phyloP scores from a whole-genome alignment of 2,113 vertebrate genomes.

The Centropus bengalensis region DNA sequence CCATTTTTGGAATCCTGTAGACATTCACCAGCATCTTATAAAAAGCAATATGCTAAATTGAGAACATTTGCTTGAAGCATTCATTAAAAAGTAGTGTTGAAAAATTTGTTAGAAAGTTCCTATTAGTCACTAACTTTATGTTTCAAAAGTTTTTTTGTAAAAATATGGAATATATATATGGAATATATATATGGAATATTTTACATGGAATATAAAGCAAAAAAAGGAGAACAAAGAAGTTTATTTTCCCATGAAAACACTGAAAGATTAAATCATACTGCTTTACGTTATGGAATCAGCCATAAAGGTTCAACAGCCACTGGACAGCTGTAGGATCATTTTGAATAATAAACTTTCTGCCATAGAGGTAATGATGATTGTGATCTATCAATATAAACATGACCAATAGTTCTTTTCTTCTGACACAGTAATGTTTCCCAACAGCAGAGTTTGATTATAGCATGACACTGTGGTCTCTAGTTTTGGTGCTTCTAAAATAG shows the following conservation, averaged over 20 bases:
- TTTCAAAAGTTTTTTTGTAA: background rate
- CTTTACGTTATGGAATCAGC: background rate
- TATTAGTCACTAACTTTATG: background rate
- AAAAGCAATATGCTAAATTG: background rate
- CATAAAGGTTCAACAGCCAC: background rate
- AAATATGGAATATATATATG: too few species aligned
- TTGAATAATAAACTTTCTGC: constrained; percentile 31
- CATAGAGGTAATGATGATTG: background rate
- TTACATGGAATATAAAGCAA: too few species aligned
- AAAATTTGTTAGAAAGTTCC: background rate
- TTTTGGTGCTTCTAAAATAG: background rate
- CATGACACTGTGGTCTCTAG: background rate
- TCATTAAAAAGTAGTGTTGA: background rate
- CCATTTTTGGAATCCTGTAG: background rate
- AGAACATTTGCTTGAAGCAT: background rate
- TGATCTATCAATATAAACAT: background rate
- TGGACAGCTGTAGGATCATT: constrained; percentile 10
- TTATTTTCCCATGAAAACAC: background rate
- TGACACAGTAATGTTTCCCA: background rate
- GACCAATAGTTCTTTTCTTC: background rate
- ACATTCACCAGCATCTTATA: background rate
- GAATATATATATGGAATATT: too few species aligned
- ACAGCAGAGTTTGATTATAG: background rate
- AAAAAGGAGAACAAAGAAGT: too few species aligned
- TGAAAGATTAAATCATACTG: background rate